Conservation (phyloP, 2,113 vertebrate species). For the Labrus mixtus region DNA sequence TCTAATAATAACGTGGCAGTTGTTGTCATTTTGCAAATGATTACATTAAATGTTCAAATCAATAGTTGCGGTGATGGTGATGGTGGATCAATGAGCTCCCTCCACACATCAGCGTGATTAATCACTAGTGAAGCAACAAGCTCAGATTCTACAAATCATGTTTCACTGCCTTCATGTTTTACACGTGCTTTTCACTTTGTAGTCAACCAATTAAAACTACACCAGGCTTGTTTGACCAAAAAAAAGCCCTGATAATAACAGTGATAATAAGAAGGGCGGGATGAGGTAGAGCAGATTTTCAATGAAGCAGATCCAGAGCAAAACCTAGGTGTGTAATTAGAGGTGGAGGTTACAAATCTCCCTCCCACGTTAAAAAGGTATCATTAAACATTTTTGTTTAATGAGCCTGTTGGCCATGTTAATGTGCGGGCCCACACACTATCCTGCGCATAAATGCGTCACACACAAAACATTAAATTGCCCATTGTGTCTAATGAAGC, state of each 20-base stretch:
- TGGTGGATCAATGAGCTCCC: slow-evolving; percentile 34
- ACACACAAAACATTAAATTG: slow-evolving; percentile 50
- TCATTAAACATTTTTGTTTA: slow-evolving; percentile 71
- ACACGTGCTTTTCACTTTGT: slow-evolving; percentile 26
- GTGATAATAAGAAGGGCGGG: slow-evolving; percentile 23
- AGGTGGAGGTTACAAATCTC: slow-evolving; percentile 69
- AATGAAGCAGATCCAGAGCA: slow-evolving; percentile 31
- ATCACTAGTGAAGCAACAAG: not conserved
- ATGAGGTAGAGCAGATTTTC: slow-evolving; percentile 22
- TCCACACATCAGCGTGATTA: slow-evolving; percentile 35
- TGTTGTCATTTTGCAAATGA: slow-evolving; percentile 35
- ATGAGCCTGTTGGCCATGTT: slow-evolving; percentile 65
- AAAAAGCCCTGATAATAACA: slow-evolving; percentile 20
- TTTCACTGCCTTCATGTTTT: slow-evolving; percentile 8
- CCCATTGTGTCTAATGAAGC: slow-evolving; percentile 36
- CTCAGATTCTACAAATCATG: slow-evolving; percentile 9
- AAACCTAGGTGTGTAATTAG: slow-evolving; percentile 54
- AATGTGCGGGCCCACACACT: slow-evolving; percentile 52
- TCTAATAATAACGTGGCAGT: slow-evolving; percentile 11
- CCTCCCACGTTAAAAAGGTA: slow-evolving; percentile 58
- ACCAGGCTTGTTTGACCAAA: slow-evolving; percentile 17
- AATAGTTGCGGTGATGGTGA: slow-evolving; percentile 22
- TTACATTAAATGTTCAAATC: slow-evolving; percentile 30
- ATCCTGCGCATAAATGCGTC: slow-evolving; percentile 53
- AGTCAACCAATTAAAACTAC: slow-evolving; percentile 1